Conservation (phyloP, 2,888 invertebrate species). For the Amphipoea lucens region DNA sequence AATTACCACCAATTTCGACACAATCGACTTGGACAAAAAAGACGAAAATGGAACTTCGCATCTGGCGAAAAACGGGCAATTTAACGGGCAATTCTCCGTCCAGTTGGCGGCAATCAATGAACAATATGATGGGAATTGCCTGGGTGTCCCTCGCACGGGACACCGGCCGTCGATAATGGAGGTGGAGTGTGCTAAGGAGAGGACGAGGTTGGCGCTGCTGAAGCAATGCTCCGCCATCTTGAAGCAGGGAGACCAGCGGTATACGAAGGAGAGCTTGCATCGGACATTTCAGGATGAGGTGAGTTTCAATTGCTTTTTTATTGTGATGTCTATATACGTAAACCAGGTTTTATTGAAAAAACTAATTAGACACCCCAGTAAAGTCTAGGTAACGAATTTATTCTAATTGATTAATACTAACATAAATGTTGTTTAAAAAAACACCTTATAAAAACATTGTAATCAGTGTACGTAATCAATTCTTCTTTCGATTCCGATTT, state of each 20-base stretch:
- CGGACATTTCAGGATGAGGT: conserved; percentile 93
- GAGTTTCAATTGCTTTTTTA: conserved; percentile 67
- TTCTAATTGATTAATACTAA: background rate
- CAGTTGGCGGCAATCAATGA: conserved; percentile 32
- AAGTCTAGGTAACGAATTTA: background rate
- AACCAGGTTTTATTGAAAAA: background rate
- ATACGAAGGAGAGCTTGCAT: conserved; percentile 92
- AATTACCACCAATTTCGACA: conserved; percentile 62
- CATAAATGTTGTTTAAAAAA: background rate
- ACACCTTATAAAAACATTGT: background rate
- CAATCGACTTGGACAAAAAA: conserved; percentile 54
- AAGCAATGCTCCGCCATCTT: conserved; percentile 92
- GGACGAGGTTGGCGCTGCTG: conserved; percentile 90
- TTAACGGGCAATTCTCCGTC: conserved; percentile 35
- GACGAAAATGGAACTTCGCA: conserved; percentile 45
- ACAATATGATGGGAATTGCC: conserved; percentile 51
- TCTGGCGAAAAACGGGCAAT: conserved; percentile 40
- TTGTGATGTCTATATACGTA: background rate
- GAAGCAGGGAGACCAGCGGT: conserved; percentile 91
- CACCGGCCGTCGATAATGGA: conserved; percentile 92
- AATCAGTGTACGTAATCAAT: background rate
- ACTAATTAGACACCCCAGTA: background rate
- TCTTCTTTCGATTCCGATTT: background rate
- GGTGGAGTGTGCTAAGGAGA: conserved; percentile 92
- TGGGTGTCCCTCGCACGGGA: conserved; percentile 73